These are phyloP conservation scores for Clepsis dumicolana DNA, from an alignment of 2,888 invertebrate genomes.

Conservation along the genomic window DNA sequence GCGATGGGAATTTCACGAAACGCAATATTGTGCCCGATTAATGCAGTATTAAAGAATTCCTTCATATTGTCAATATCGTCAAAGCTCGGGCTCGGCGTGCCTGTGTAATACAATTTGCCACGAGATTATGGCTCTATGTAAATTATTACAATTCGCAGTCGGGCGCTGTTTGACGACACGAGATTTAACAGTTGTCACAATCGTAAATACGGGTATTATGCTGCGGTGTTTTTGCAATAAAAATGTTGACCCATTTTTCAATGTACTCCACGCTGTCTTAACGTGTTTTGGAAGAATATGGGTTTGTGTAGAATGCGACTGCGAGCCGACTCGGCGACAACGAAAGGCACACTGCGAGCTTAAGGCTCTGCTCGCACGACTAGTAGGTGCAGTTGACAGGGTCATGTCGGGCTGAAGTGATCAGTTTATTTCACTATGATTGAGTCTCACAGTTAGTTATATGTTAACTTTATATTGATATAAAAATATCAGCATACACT, in stretches of 20 bases:
- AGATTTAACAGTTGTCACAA: not conserved
- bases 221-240: not conserved
- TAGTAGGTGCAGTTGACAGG: too few relatives aligned
- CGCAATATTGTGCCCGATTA: slow-evolving; percentile 35
- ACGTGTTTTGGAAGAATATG: not conserved
- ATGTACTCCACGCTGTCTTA: not conserved
- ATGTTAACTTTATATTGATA: too few relatives aligned
- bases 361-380: too few relatives aligned
- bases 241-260: not conserved
- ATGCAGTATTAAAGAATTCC: slow-evolving; percentile 24
- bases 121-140: slow-evolving; percentile 3
- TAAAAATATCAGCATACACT: too few relatives aligned
- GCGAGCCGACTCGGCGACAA: too few relatives aligned
- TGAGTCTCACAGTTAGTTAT: too few relatives aligned
- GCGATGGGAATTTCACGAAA: slow-evolving; percentile 34
- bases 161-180: not conserved
- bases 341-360: too few relatives aligned
- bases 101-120: slow-evolving; percentile 26
- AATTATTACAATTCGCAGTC: slow-evolving; percentile 4
- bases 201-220: too few relatives aligned
- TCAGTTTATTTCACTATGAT: too few relatives aligned
- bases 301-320: too few relatives aligned
- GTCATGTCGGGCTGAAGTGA: too few relatives aligned
- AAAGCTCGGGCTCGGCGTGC: slow-evolving; percentile 1
- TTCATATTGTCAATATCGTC: slow-evolving; percentile 1